A percentile compares a stretch with the other conserved stretches of the same genome.
These are phyloP conservation scores for Dendrophyllia cribrosa DNA, from an alignment of 64 coral and sea anemone genomes.

Conservation along the genomic window DNA sequence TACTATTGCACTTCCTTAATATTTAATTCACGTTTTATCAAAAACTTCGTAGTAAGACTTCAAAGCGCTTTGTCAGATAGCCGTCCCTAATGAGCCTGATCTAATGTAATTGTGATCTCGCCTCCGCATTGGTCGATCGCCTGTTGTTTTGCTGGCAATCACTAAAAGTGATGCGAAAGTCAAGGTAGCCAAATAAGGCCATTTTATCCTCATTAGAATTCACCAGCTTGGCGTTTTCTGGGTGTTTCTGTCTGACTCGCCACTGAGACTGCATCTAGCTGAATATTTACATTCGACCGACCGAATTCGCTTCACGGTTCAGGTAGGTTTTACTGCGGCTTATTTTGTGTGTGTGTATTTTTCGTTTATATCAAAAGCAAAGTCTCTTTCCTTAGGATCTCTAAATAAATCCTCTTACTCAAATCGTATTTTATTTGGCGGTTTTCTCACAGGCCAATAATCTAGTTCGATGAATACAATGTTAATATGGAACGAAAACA, in stretches of 20 bases:
- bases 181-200: neutral
- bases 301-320: neutral
- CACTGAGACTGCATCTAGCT: neutral
- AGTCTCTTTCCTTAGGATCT: neutral
- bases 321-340: slow-evolving; percentile 6
- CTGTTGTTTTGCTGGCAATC: slow-evolving; percentile 1
- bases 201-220: slow-evolving; percentile 1
- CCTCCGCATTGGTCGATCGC: neutral
- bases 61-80: neutral
- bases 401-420: neutral
- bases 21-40: neutral
- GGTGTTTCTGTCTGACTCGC: neutral
- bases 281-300: neutral
- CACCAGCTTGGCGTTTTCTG: neutral
- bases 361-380: neutral
- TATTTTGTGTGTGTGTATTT: too few relatives aligned
- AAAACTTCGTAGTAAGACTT: neutral
- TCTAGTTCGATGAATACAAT: neutral
- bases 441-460: neutral
- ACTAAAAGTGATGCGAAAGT: slow-evolving; percentile 4
- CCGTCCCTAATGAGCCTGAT: neutral
- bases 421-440: neutral
- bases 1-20: neutral
- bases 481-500: neutral
- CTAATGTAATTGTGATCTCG: neutral